Evolutionary conservation across 2,797 vertebrate genomes (phyloP).

Genomic region (Psittacula echo): DNA sequence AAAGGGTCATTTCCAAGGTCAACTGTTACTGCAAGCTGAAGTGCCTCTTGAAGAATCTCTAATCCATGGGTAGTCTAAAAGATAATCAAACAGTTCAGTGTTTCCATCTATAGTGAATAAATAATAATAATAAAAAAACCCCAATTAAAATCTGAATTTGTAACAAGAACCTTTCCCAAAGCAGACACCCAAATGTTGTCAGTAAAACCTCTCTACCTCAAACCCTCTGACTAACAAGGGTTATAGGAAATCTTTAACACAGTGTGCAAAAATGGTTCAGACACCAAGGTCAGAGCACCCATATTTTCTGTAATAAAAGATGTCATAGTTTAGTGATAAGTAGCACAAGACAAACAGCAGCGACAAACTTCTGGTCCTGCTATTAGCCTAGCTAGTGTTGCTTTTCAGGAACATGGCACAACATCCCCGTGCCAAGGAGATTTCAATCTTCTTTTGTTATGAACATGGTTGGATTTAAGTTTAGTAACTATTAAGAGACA

Average conservation of each 20-base stretch:
- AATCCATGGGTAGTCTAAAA: conserved; percentile 83
- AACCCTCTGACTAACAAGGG: not conserved
- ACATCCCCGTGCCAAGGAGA: not conserved
- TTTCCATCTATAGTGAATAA: not conserved
- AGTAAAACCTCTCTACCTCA: not conserved
- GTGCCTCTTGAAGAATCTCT: conserved; percentile 81
- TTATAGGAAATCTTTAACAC: not conserved
- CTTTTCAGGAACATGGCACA: not conserved
- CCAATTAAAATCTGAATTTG: not conserved
- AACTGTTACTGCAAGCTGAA: conserved; percentile 80
- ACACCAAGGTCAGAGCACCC: not conserved
- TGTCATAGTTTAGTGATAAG: not conserved
- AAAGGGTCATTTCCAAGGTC: conserved; percentile 85
- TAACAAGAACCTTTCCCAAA: not conserved
- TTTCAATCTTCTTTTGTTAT: not conserved
- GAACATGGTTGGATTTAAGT: not conserved
- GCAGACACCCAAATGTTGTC: not conserved
- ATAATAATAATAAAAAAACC: not conserved
- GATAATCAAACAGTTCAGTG: not conserved
- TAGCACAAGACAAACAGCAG: not conserved
- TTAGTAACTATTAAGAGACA: not conserved
- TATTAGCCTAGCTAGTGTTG: not conserved
- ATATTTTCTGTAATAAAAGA: not conserved
- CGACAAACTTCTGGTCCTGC: not conserved
- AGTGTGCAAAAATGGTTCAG: accelerated